Base-by-base conservation (phyloP, 2,113 vertebrate species). In the Macroglossus sobrinus region DNA sequence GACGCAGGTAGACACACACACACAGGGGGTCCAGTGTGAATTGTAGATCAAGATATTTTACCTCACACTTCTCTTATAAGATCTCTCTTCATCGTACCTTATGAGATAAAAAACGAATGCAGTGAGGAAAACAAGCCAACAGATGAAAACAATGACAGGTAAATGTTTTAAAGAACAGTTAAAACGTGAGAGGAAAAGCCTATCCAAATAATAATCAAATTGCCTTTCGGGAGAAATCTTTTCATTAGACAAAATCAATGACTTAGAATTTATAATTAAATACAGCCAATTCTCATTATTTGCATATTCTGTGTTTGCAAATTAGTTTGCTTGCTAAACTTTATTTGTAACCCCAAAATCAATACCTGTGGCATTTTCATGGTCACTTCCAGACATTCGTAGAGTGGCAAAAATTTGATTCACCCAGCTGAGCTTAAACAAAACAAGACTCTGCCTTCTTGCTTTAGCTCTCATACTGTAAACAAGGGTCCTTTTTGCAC, bases 11-110 rank as follows among this genome's bases (percentile, higher is more conserved):
- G 45, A 94, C 89, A 97, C 86, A 97, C 82, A 97, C 84, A 97
- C 82, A 97, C 84, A 89, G 33, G 63, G 68, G 72, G 35, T 97
- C 92, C 92, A 84, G 87, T 95, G 80, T 11, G 79, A 98, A 94
- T 93, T 93, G 97, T 71, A 97, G 95, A 97, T 94, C 71, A 98
- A 97, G 76, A 96, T 66, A 92, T 93, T 98, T 99, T 99, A 99
- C 99, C 99, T 99, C 98, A 99, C 98, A 98, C 98, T 99, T 99
- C 98, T 99, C 97, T 99, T 99, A 99, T 98, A 98, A 98, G 97
- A 98, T 98, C 98, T 99, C 97, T 99, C 98, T 99, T 99, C 99
- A 99, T 99, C 99, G 98, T 99, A 99, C 99, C 99, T 99, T 99
- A 97, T 91, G 97, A 98, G 97, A 95, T 98, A 98, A 98, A 98